Base-by-base conservation (phyloP, 1,140 invertebrate genomes). In the Leptonema lineaticorne region DNA sequence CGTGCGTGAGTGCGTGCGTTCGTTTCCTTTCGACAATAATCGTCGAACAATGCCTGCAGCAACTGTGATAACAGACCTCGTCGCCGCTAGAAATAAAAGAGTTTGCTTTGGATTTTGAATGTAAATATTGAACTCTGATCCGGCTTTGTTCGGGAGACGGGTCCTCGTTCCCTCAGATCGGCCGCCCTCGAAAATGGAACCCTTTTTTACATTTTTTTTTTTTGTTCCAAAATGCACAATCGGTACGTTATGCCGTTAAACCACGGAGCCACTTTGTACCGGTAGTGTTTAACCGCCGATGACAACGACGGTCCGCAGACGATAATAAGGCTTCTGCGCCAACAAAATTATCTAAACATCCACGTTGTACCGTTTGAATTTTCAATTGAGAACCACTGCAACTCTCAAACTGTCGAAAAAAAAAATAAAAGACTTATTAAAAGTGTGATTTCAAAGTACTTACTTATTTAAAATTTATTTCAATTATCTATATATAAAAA, bases 81-180 rank as follows among this genome's bases (percentile, higher is more conserved):
- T 18, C 33, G 33, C 26, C 33, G 57, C 22, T n/a, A 16, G 33
- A 60, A 60, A 41, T 60, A 37, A 33, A 60, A 70, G 67, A 70
- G 69, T 70, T 59, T 58, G 67, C 65, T 70, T 64, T 67, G 65
- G 65, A 70, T 70, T 68, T 70, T 63, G 65, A 70, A 70, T 70
- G 69, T 70, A 70, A 70, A 70, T 70, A 70, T 70, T 70, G 69
- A 70, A 70, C 69, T 70, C 69, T 64, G 69, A 68, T 67, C 69
- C 64, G 58, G 53, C 67, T 70, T 70, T 65, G 67, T 70, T 59
- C 46, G 58, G 63, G 30, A n/a, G n/a, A 28, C 53, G 30, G 22
- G 27, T 33, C 69, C 66, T 65, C 60, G 65, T 33, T 18, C 48
- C 45, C 24, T 58, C 58, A 65, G 69, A 67, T 60, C 9, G 30